These are phyloP conservation scores for Linurgus olivaceus DNA, from an alignment of 2,797 vertebrate genomes.

Conservation along the genomic window DNA sequence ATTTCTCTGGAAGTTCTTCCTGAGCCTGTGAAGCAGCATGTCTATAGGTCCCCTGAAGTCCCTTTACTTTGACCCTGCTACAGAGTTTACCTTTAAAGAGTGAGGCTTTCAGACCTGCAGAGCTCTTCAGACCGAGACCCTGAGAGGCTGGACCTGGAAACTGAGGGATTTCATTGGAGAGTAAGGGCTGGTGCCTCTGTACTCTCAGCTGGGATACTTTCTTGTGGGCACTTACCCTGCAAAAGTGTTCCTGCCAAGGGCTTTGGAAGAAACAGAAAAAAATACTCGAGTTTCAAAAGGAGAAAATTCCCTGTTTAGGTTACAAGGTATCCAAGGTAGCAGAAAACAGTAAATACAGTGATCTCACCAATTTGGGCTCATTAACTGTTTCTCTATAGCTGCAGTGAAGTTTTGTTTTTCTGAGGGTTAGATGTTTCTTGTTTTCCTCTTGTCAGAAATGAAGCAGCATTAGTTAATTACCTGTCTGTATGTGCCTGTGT, in stretches of 20 bases:
- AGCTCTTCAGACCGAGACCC: not conserved
- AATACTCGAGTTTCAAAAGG: not conserved
- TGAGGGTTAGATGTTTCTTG: not conserved
- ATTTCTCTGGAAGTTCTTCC: not conserved
- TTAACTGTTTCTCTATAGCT: not conserved
- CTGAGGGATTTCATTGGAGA: not conserved
- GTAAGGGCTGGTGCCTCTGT: not conserved
- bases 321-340: not conserved
- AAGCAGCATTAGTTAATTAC: not conserved
- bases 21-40: not conserved
- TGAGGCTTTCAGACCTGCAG: not conserved
- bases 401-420: not conserved
- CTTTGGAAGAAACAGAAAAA: not conserved
- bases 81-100: not conserved
- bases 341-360: not conserved
- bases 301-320: not conserved
- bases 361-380: not conserved
- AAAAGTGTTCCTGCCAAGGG: not conserved
- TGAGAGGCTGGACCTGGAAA: accelerated
- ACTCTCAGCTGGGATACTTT: not conserved
- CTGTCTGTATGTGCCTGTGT: accelerated
- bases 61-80: not conserved
- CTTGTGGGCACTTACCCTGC: not conserved
- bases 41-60: not conserved
- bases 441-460: not conserved